Percentiles rank a stretch among this genome's conserved stretches.
phyloP scores from a whole-genome alignment of 92 coral and sea anemone species.

The Desmophyllum pertusum region DNA sequence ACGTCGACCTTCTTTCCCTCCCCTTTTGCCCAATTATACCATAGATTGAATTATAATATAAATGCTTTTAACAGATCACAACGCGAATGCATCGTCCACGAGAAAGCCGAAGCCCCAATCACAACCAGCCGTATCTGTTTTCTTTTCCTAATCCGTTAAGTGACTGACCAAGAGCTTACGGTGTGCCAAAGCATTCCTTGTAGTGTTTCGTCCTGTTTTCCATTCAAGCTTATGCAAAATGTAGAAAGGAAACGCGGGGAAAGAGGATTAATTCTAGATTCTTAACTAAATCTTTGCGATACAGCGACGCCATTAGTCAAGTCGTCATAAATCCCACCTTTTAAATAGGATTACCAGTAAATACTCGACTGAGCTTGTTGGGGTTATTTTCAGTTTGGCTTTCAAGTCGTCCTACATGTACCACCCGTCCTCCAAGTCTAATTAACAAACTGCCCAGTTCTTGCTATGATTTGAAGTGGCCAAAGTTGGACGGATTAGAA shows the following conservation, averaged over 20 bases:
- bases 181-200: slow-evolving; percentile 9
- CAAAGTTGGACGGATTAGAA: not conserved
- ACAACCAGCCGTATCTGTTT: slow-evolving; percentile 10
- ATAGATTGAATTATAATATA: not conserved
- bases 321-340: slow-evolving; percentile 11
- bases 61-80: not conserved
- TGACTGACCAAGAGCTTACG: not conserved
- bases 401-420: not conserved
- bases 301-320: slow-evolving; percentile 31
- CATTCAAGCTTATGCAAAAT: not conserved
- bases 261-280: slow-evolving; percentile 35
- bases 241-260: not conserved
- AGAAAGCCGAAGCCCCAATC: not conserved
- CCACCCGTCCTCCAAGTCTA: not conserved
- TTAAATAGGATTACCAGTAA: not conserved
- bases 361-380: not conserved
- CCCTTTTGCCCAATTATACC: not conserved
- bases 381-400: not conserved
- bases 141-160: slow-evolving; percentile 5
- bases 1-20: not conserved
- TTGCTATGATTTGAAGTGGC: slow-evolving; percentile 1
- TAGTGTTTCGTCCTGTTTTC: not conserved
- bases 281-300: slow-evolving; percentile 30
- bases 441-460: not conserved
- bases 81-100: not conserved